Base-by-base conservation (phyloP, 2,888 invertebrate species). In the Campopleginae sp. region DNA sequence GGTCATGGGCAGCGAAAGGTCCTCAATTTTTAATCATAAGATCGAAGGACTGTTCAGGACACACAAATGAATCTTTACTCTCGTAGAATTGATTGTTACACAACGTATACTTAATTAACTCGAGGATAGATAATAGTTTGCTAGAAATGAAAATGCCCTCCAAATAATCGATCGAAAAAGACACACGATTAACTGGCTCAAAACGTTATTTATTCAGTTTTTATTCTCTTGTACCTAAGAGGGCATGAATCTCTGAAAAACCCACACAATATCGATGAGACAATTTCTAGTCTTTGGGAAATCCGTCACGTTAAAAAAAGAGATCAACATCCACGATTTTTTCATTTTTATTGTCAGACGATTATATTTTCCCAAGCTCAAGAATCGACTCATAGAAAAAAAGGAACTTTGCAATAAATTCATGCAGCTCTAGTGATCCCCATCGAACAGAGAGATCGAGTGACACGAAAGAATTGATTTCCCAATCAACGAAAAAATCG, bases 251-350 rank as follows among this genome's bases (percentile, higher is more conserved):
- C 27, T 17, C 14, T 46, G 44, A 10, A 65, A 23, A 68, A 46
- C n/a, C 17, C 19, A 46, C 33, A 75, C 5, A 58, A 14, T 27
- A 58, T 27, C 27, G 58, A 76, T 33, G 23, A 76, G 63, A 76
- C 2, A 65, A 44, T 33, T 23, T 76, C 75, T 76, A 76, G 75
- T 76, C 75, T 31, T 46, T 33, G 17, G 27, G 61, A 46, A 31
- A 76, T 14, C 46, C 48, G 65, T 48, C 33, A 76, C 46, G n/a
- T 14, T 48, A 14, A 12, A 2, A 48, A 33, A 33, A 10, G 12
- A 61, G 38, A 74, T 61, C n/a, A n/a, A 8, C 46, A 12, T 27
- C 44, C 23, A 19, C 23, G 7, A 17, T 46, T 68, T 17, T 31
- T 46, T 46, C 46, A 10, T 42, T 42, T 10, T 66, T 58, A 1